Evolutionary conservation across 1,140 invertebrate genomes (phyloP), one percentile per base, ranked within the genome.

Genomic region (Cephus cinctus): DNA sequence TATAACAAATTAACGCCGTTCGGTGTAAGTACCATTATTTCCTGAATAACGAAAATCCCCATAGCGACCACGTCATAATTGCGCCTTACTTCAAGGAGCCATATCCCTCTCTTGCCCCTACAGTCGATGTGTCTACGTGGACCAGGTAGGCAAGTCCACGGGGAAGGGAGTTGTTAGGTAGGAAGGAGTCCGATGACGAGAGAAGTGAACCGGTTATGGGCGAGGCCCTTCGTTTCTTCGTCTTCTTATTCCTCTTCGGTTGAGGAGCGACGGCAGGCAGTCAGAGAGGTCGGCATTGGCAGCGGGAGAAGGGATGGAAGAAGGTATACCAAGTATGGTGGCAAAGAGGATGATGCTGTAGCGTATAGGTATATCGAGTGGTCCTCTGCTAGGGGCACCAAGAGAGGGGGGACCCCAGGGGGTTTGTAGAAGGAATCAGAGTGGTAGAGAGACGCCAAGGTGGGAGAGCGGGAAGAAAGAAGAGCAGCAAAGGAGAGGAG

Each of bases 181-280:
- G 43, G 32, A 46, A 59, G 42, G 48, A 57, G 55, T 44, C 50
- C 57, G 65, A 68, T 71, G 67, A 71, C 63, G 69, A 59, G 60
- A 32, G 43, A 66, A 58, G 58, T 62, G 69, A 76, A 75, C 74
- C 74, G 74, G 74, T 76, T 75, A 73, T 75, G 74, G 74, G 73
- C 71, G 71, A 73, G 71, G 63, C 65, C 61, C 64, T 66, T 62
- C 54, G 40, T 40, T 54, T 58, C 39, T 36, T 54, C 43, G 46
- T 60, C 48, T 59, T 57, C 55, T 54, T 36, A 32, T 25, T 47
- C 40, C 42, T 54, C 57, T 50, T 52, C 44, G 12, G 19, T 22
- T 34, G 27, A 43, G 41, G 12, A 20, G 31, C 30, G 27, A 36
- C 25, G 42, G 39, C 11, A 12, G 16, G 43, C 23, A 22, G 5